Base-by-base conservation (phyloP, 2,888 invertebrate genomes). In the Aspidapion aeneum region DNA sequence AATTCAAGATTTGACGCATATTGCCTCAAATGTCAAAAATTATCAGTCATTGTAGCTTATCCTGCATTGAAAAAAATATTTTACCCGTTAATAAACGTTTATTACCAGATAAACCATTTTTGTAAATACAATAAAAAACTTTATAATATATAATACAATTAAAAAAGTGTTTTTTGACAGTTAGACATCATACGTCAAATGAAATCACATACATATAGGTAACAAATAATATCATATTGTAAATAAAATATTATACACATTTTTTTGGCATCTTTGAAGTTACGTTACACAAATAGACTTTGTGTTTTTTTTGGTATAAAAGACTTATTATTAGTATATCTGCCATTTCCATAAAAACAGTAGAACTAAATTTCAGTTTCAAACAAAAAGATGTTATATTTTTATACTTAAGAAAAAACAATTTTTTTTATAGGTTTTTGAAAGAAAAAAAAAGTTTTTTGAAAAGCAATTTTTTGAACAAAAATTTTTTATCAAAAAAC, bases 271-370 rank as follows among this genome's bases (percentile, higher is more conserved):
- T 84, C 84, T 83, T 82, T 82, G 83, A 83, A 84, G 80, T 80
- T 78, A 77, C 22, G 9, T 82, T 84, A 84, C 84, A 84, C 84
- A 84, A 84, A 85, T 84, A 85, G 84, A 85, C 84, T 85, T 85
- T 85, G 84, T n/a, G 84, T 84, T 82, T 67, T 55, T 64, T 71
- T 72, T 82, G 82, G 83, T 82, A 84, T 81, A 80, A 80, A 80
- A 75, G 78, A 78, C 78, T 79, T 77, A 77, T n/a, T n/a, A n/a
- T 74, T 75, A 7, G 35, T 35, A 35, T 35, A 12, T 35, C 35
- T 35, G 35, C 12, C 35, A n/a, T n/a, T n/a, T n/a, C n/a, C n/a
- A n/a, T n/a, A n/a, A n/a, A n/a, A n/a, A n/a, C n/a, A n/a, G n/a
- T n/a, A n/a, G n/a, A n/a, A n/a, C n/a, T n/a, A n/a, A n/a, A n/a